Evolutionary conservation across 2,113 vertebrate species (phyloP), one percentile per base, ranked within the genome.

Genomic region (Rana temporaria): DNA sequence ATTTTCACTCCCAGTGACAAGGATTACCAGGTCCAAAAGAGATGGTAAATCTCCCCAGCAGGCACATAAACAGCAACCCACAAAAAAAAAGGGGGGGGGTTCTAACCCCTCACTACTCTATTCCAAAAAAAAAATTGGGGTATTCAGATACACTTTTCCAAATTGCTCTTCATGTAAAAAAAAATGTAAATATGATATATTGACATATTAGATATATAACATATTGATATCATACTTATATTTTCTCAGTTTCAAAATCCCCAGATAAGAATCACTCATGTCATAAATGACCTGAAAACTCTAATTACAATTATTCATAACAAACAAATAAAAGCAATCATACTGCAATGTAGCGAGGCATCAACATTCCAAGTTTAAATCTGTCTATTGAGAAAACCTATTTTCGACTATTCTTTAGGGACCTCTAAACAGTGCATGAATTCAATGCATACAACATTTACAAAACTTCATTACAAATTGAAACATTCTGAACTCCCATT

Each of bases 391-490:
- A 82, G 80, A 75, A 62, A 30, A 59, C 22, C 71, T 82, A 82
- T 82, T 82, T 74, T 57, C 16, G 64, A 64, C 30, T 59, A 66
- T 18, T 22, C 85, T 92, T 91, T 76, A 38, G 90, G 91, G 88
- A 91, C 62, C 76, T 82, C 59, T 80, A 72, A 79, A 82, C 63
- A 82, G 62, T 55, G 30, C 81, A 90, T 88, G 88, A 86, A 91
- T 91, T 85, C 86, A 90, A 89, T 88, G 87, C 86, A 88, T 88
- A 85, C 82, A 91, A 86, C 1, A 0, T 87, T 90, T 87, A 79
- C 84, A 90, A 93, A 92, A 91, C 90, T 86, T 92, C 92, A 86
- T 90, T 91, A 92, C 88, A 85, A 90, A 76, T 87, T 83, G 90
- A 90, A 91, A 92, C 90, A 92, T 91, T 90, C 77, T 84, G 90